Evolutionary conservation across 2,888 invertebrate species (phyloP).

Genomic region (Synanthedon formicaeformis): DNA sequence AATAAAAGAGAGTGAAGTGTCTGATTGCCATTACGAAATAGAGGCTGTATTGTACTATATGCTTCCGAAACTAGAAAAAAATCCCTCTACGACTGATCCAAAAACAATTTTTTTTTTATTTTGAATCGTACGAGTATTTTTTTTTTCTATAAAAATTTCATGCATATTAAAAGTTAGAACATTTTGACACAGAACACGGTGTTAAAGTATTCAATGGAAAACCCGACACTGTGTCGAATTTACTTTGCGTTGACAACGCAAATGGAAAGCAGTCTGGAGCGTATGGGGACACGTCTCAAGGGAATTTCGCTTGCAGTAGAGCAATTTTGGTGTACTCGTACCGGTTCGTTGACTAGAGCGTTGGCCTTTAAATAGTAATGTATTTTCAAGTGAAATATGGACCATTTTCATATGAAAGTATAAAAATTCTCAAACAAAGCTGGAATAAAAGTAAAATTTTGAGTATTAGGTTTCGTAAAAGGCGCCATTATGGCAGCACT

Average conservation of each 20-base stretch:
- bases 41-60: too few species aligned
- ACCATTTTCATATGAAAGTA: too few species aligned
- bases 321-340: slow-evolving; percentile 22
- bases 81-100: background rate
- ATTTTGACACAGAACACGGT: background rate
- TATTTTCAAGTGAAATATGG: slow-evolving; percentile 9
- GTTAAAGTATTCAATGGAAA: background rate
- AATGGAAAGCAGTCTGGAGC: background rate
- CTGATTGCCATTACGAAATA: too few species aligned
- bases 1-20: too few species aligned
- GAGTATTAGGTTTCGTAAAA: too few species aligned
- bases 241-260: background rate
- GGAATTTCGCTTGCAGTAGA: slow-evolving; percentile 19
- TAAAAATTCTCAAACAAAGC: too few species aligned
- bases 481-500: too few species aligned
- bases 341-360: slow-evolving; percentile 23
- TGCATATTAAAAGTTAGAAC: background rate
- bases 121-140: background rate
- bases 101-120: background rate
- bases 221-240: background rate
- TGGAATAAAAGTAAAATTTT: too few species aligned
- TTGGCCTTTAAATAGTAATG: slow-evolving; percentile 18
- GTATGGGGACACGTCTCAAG: background rate
- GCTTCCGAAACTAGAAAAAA: too few species aligned
- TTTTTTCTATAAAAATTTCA: background rate